These are phyloP conservation scores for Acropternis orthonyx DNA, from an alignment of 2,797 vertebrate genomes.

Conservation along the genomic window DNA sequence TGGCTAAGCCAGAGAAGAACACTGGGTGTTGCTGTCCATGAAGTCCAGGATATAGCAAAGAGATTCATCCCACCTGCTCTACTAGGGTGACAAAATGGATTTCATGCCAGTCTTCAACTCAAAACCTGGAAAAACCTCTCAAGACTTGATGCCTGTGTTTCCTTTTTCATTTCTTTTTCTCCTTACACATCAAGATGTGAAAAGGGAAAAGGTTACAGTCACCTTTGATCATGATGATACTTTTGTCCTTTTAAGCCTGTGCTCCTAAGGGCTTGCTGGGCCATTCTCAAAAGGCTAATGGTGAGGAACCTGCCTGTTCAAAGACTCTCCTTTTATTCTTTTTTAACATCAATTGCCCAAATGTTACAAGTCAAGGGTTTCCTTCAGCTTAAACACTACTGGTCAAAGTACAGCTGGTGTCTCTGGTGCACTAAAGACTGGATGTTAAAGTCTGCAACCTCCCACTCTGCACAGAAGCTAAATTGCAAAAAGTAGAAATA, in stretches of 20 bases:
- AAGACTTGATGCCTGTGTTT: background rate
- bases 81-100: background rate
- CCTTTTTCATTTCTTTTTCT: background rate
- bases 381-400: background rate
- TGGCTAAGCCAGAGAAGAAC: background rate
- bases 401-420: background rate
- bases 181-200: background rate
- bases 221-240: background rate
- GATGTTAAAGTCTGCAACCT: background rate
- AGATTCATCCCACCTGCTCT: background rate
- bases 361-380: background rate
- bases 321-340: background rate
- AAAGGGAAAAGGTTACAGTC: background rate
- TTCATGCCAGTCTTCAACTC: background rate
- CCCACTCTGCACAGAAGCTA: background rate
- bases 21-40: fast-evolving
- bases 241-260: background rate
- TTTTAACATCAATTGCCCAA: background rate
- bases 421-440: background rate
- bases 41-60: background rate
- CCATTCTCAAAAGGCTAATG: background rate
- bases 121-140: background rate
- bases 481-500: constrained; percentile 11
- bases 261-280: background rate
- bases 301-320: background rate